Base-by-base conservation (phyloP, 2,888 invertebrate species). In the Formica aserva region DNA sequence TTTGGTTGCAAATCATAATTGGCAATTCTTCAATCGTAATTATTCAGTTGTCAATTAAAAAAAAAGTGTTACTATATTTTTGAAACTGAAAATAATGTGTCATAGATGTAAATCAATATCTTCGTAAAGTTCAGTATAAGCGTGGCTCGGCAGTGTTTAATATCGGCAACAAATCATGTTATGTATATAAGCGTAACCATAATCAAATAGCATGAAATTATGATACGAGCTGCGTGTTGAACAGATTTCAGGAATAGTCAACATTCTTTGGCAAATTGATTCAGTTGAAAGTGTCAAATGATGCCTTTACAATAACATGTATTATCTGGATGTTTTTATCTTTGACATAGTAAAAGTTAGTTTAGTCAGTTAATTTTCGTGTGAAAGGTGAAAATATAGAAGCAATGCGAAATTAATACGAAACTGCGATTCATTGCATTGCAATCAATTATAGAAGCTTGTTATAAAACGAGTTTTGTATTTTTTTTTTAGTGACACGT, bases 81-180 rank as follows among this genome's bases (percentile, higher is more conserved):
- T 32, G 18, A 76, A 84, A 75, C 82, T 55, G 71, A 55, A 69
- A 82, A 66, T 76, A 57, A 57, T 13, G 5, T n/a, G n/a, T 77
- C 71, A 75, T 71, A 81, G 76, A 82, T 75, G 69, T 66, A 63
- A 45, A 69, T 69, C 48, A 57, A 45, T 45, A 57, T 84, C 52
- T 65, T 65, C 22, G 62, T 29, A 74, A 75, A 45, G 57, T 84
- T 63, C 72, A 48, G 67, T 83, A 80, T 35, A 55, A 81, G 86
- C 78, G 76, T 85, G 81, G 71, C 69, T 84, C 86, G 90, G 86
- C 90, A 90, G 90, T 89, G 90, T 84, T 86, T 77, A 71, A 89
- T 69, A 72, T 89, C 69, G 82, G 75, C 82, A 84, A 77, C 13
- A 57, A 52, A 38, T 66, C 52, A 18, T 55, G 52, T 55, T 38